Evolutionary conservation across 2,797 vertebrate genomes (phyloP).

Genomic region (Cheirogaleus major): DNA sequence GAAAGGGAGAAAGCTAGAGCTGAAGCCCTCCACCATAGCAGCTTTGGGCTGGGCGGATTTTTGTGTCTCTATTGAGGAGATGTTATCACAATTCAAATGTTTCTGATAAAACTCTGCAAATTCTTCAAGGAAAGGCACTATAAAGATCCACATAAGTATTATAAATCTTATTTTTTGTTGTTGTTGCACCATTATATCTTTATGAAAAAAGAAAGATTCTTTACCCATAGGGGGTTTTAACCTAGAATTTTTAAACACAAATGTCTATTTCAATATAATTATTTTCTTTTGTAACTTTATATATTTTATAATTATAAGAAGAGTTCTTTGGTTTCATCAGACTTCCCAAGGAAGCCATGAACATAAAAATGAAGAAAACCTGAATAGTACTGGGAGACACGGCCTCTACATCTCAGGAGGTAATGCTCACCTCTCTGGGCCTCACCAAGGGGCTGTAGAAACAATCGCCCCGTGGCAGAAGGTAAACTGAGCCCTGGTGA

Average conservation of each 20-base stretch:
- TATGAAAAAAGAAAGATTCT: conserved; percentile 25
- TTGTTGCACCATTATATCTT: background rate
- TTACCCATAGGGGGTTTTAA: background rate
- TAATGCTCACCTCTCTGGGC: background rate
- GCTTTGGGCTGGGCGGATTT: background rate
- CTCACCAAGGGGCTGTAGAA: background rate
- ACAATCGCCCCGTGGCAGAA: background rate
- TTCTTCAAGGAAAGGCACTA: conserved; percentile 24
- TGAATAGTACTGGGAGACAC: background rate
- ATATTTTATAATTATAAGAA: background rate
- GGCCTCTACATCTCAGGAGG: background rate
- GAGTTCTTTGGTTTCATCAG: background rate
- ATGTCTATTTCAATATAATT: background rate
- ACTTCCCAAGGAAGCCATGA: background rate
- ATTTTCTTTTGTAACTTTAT: background rate
- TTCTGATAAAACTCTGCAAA: conserved; percentile 20
- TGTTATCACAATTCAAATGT: background rate
- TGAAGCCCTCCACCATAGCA: background rate
- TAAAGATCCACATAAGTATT: background rate
- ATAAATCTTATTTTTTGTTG: background rate
- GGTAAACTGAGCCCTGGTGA: background rate
- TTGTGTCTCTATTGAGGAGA: background rate
- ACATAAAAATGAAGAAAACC: background rate
- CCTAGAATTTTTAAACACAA: background rate
- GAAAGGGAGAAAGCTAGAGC: background rate